Evolutionary conservation across 2,797 vertebrate species (phyloP), one percentile per base, ranked within the genome.

Genomic region (Acrossocheilus wenchowensis): DNA sequence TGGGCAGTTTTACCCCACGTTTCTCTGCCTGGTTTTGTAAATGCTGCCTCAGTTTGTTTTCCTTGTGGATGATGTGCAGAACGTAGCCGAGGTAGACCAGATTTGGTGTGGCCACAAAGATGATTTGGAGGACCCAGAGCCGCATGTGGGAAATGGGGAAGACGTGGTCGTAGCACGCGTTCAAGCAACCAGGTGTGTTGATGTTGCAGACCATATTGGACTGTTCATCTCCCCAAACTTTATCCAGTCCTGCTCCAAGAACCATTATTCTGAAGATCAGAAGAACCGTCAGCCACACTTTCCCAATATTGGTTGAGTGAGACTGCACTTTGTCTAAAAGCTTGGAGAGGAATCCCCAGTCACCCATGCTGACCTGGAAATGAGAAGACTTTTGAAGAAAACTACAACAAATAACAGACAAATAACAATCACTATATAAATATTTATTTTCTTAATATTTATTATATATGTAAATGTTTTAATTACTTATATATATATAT

Each of bases 231-330:
- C 97, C 97, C 97, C 97, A 99, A 34, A 98, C 96, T 1, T 94
- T 93, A 87, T 98, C 97, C 0, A 97, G 92, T 0, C 96, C 97
- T 0, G 97, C 97, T 73, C 97, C 96, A 4, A 98, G 94, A 89
- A 98, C 96, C 91, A 98, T 96, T 94, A 98, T 97, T 74, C 97
- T 95, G 92, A 98, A 99, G 92, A 98, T 96, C 92, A 99, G 97
- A 3, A 98, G 96, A 39, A 99, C 96, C 0, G 95, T 97, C 91
- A 98, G 95, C 97, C 97, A 98, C 1, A 98, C 97, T 89, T 97
- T 96, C 39, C 98, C 97, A 14, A 98, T 94, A 60, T 97, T 95
- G 0, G 97, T 99, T 78, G 97, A 98, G 84, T 98, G 97, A 52
- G 97, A 96, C 2, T 98, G 97, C 83, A 98, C 97, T 91, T 98